Base-by-base conservation (phyloP, 2,888 invertebrate genomes). In the Vanessa cardui region DNA sequence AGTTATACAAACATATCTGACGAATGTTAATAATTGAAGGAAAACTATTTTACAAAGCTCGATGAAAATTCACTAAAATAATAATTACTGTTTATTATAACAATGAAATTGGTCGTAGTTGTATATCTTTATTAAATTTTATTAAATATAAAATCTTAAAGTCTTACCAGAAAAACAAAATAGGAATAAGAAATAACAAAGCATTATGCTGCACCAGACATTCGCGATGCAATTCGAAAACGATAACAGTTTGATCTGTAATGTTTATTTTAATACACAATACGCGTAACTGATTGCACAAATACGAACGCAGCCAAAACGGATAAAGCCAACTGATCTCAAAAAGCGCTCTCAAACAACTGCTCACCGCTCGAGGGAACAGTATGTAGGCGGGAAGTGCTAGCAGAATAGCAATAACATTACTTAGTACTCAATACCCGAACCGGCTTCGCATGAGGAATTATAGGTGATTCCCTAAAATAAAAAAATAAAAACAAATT, bases 291-390 rank as follows among this genome's bases (percentile, higher is more conserved):
- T 63, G 45, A 54, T 62, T 65, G 50, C 66, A 63, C 69, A 63
- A 66, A 66, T 49, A 60, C 49, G 63, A 66, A 44, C 56, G 45
- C 66, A 60, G 66, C 69, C 66, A 67, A 69, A 66, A 44, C 59
- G 49, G 46, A 61, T 58, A 67, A 78, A 83, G 78, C 77, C 83
- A 82, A 83, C 84, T 80, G 85, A 73, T 78, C 81, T 78, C 81
- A 84, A 84, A 89, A 89, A 87, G 83, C 83, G 84, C 87, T 81
- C 83, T 82, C 84, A 83, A 86, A 81, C 77, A 77, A 89, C 87
- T 86, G 80, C 73, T 77, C 71, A 64, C 67, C 69, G 79, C 73
- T 76, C 69, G 62, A 64, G 68, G 77, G 76, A 78, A 78, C 61
- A 71, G 76, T 52, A 56, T 80, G 87, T 83, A 80, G 84, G 85